Evolutionary conservation across 1,140 invertebrate genomes (phyloP).

Genomic region (Drosophila dunni): DNA sequence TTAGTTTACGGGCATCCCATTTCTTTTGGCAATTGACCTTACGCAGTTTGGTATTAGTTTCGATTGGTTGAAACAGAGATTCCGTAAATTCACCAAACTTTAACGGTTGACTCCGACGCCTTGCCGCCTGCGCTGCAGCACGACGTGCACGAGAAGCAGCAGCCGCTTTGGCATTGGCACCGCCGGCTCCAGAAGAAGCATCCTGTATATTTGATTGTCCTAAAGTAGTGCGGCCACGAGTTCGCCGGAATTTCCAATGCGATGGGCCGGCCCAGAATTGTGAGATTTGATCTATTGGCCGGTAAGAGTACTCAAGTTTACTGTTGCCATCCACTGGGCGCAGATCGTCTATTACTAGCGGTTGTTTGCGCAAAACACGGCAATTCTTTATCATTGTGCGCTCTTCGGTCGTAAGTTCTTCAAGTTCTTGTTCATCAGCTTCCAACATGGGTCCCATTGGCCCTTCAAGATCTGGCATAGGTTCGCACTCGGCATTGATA

Average conservation of each 20-base stretch:
- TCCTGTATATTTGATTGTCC: slow-evolving; percentile 32
- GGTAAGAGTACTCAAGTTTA: slow-evolving; percentile 81
- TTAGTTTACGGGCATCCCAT: slow-evolving; percentile 79
- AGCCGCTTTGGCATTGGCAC: slow-evolving; percentile 14
- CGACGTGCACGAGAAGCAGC: neutral
- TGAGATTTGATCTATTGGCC: slow-evolving; percentile 81
- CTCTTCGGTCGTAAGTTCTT: slow-evolving; percentile 77
- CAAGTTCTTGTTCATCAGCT: slow-evolving; percentile 66
- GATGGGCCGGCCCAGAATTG: slow-evolving; percentile 84
- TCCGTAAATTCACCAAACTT: slow-evolving; percentile 62
- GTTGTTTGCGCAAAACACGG: slow-evolving; percentile 65
- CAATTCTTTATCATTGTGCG: slow-evolving; percentile 68
- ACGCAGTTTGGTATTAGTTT: slow-evolving; percentile 62
- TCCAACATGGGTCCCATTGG: slow-evolving; percentile 44
- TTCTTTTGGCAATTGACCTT: slow-evolving; percentile 78
- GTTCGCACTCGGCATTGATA: slow-evolving; percentile 80
- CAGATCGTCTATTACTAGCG: slow-evolving; percentile 74
- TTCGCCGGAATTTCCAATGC: slow-evolving; percentile 82
- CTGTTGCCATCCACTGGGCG: slow-evolving; percentile 73
- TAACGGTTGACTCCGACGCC: slow-evolving; percentile 52
- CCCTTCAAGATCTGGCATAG: slow-evolving; percentile 63
- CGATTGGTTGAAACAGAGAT: slow-evolving; percentile 59
- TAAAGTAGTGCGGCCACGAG: slow-evolving; percentile 51
- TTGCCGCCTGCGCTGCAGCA: slow-evolving; percentile 31
- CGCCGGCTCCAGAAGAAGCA: neutral